A percentile compares a stretch with the other conserved stretches of the same genome.
Conservation (phyloP, 2,113 vertebrate genomes). For the Nannospalax galili region DNA sequence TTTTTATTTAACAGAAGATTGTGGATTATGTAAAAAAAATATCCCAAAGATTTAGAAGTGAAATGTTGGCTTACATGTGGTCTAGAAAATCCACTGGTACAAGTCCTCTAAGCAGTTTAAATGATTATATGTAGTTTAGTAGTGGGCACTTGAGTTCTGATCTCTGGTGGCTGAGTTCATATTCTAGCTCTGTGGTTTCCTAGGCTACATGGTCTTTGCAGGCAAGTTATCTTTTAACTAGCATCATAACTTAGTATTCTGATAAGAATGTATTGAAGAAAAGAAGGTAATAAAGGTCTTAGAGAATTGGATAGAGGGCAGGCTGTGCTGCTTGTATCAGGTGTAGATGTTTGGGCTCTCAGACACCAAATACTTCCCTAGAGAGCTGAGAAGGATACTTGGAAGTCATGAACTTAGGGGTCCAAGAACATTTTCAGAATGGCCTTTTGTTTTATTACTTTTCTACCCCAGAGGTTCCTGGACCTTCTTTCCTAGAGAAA, state of each 20-base stretch:
- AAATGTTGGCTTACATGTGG: slow-evolving; percentile 32
- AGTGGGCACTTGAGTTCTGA: neutral
- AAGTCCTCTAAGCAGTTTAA: neutral
- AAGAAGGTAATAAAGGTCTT: neutral
- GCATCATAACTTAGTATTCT: slow-evolving; percentile 36
- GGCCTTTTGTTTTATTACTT: neutral
- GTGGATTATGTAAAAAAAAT: neutral
- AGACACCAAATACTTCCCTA: neutral
- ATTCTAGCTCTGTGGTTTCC: slow-evolving; percentile 41
- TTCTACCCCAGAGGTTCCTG: neutral
- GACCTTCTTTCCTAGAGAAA: neutral
- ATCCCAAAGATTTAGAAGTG: slow-evolving; percentile 50
- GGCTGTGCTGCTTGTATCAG: neutral
- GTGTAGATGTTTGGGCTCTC: neutral
- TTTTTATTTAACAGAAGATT: slow-evolving; percentile 63
- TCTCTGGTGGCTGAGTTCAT: slow-evolving; percentile 19
- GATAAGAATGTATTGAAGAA: slow-evolving; percentile 39
- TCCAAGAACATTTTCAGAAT: neutral
- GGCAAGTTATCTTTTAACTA: slow-evolving; percentile 54
- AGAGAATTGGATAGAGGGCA: slow-evolving; percentile 2
- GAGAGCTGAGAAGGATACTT: neutral
- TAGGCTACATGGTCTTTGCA: neutral
- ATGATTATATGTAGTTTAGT: neutral
- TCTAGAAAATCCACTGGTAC: neutral
- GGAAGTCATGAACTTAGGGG: neutral